Evolutionary conservation across 2,113 vertebrate genomes (phyloP), one percentile per base, ranked within the genome.

Genomic region (Tenrec ecaudatus): DNA sequence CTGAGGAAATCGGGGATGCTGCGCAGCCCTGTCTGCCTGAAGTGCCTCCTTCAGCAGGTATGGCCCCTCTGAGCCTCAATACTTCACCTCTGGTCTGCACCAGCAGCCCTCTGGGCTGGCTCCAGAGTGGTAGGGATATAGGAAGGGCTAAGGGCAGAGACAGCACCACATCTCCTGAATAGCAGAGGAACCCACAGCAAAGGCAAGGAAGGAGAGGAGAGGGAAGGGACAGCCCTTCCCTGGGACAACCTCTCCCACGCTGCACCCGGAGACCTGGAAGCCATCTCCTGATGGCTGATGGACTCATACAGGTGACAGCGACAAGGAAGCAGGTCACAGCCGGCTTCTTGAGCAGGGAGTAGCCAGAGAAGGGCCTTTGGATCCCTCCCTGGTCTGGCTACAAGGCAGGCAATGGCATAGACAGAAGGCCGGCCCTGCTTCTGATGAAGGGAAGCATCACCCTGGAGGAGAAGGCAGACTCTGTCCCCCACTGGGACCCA

Each of bases 1-100:
- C 33, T 38, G 78, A 82, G 75, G 86, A 76, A 88, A 27, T 5
- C 0, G 0, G 66, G 53, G 6, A 12, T 1, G 69, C 89, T 3
- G 0, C 1, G 0, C 0, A 0, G 29, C 43, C 73, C 84, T 2
- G 0, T 22, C 77, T 4, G 17, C 83, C 64, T 0, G 6, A 20
- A 33, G 77, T 53, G 76, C 0, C 77, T 69, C 43, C 27, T 29
- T 36, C n/a, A 77, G 84, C 43, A 11, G 27, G 6, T 5, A 2
- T 16, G 25, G 25, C 90, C 43, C 19, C 43, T 73, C 2, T 29
- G 5, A 0, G 4, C 80, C 57, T 87, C 79, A 3, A 36, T 53
- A 75, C 75, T 2, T 1, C 0, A 0, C 2, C 25, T 3, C 12
- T 2, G 47, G 10, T 6, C 16, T 16, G 47, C 0, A 0, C 2